These are phyloP conservation scores for Orussus abietinus DNA, from an alignment of 1,140 invertebrate species.

Conservation along the genomic window DNA sequence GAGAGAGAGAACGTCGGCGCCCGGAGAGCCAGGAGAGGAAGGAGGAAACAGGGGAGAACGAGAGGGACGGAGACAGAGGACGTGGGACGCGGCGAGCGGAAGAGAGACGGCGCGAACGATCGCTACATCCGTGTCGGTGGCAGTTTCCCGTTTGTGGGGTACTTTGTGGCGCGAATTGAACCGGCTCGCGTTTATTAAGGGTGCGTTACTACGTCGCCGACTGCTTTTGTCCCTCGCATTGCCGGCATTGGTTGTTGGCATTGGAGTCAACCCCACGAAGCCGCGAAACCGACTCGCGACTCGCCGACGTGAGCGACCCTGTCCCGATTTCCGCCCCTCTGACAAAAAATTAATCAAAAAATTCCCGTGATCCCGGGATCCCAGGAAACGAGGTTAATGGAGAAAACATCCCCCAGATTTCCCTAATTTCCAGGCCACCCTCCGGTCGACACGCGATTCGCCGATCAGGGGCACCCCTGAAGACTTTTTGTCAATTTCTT, in stretches of 20 bases:
- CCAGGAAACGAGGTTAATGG: too few relatives aligned
- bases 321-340: too few relatives aligned
- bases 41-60: constrained; percentile 9
- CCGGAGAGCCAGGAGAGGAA: constrained; percentile 14
- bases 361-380: too few relatives aligned
- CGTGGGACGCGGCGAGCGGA: constrained; percentile 16
- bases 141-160: constrained; percentile 39
- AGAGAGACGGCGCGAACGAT: constrained; percentile 25
- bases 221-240: constrained; percentile 15
- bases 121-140: constrained; percentile 35
- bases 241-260: not conserved
- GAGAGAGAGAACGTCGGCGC: constrained; percentile 1
- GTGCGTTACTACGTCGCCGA: constrained; percentile 12
- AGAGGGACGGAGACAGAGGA: constrained; percentile 17
- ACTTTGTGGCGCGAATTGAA: constrained; percentile 40
- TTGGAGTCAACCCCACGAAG: not conserved
- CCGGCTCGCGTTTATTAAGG: constrained; percentile 29
- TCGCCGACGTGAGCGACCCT: too few relatives aligned
- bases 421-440: too few relatives aligned
- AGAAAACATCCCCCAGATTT: too few relatives aligned
- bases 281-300: not conserved
- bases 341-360: too few relatives aligned
- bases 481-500: too few relatives aligned
- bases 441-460: too few relatives aligned
- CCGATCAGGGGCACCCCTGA: too few relatives aligned